These are phyloP conservation scores for Willisornis vidua DNA, from an alignment of 2,113 vertebrate genomes.

Conservation along the genomic window DNA sequence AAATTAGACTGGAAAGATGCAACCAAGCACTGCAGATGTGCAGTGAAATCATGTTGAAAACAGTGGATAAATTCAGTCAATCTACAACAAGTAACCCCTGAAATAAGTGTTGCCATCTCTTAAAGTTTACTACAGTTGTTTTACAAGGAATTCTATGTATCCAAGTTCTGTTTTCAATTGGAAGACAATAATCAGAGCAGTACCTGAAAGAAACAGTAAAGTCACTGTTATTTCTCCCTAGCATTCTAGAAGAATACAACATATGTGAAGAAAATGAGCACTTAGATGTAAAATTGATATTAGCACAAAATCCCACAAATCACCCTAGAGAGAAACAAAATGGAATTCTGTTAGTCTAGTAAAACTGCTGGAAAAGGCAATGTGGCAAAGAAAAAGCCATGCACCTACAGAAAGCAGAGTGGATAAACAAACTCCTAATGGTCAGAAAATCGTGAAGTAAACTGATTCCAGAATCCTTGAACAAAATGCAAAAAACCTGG, in stretches of 20 bases:
- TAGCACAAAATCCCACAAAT: not conserved
- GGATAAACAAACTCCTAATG: not conserved
- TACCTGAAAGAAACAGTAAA: not conserved
- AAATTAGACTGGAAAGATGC: conserved; percentile 62
- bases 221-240: not conserved
- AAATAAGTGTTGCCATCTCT: not conserved
- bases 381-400: not conserved
- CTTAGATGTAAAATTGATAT: not conserved
- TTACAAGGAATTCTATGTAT: not conserved
- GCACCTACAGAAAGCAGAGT: not conserved
- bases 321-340: not conserved
- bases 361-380: not conserved
- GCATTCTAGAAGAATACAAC: not conserved
- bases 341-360: not conserved
- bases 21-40: conserved; percentile 54
- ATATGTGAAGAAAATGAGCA: not conserved
- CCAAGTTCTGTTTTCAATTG: not conserved
- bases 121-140: not conserved
- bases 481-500: not conserved
- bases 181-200: not conserved
- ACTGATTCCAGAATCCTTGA: not conserved
- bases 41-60: conserved; percentile 45
- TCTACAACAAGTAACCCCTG: not conserved
- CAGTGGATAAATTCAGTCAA: conserved; percentile 4
- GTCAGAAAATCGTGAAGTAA: not conserved